These are phyloP conservation scores for Augochlora pura DNA, from an alignment of 1,140 invertebrate species.

Conservation along the genomic window DNA sequence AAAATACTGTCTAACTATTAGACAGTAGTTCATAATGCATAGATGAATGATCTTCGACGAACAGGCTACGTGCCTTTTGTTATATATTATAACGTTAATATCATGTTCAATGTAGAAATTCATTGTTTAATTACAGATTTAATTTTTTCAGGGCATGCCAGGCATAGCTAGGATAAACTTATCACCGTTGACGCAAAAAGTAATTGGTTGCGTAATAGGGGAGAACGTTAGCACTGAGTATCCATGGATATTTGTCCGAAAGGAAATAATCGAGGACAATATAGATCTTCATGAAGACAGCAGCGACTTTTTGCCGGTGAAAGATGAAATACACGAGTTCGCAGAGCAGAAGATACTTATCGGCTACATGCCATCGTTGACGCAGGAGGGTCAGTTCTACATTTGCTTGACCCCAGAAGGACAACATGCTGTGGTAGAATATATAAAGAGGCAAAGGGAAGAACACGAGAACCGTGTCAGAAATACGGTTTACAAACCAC, in stretches of 20 bases:
- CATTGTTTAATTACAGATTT: too few relatives aligned
- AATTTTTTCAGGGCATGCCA: conserved; percentile 54
- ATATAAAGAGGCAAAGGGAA: conserved; percentile 82
- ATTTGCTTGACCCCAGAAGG: conserved; percentile 83
- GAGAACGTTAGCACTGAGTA: conserved; percentile 85
- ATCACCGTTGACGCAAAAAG: conserved; percentile 77
- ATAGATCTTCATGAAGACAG: conserved; percentile 78
- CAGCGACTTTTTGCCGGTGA: conserved; percentile 82
- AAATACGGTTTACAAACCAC: conserved; percentile 83
- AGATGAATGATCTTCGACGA: too few relatives aligned
- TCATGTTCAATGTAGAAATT: too few relatives aligned
- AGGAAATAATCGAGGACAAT: conserved; percentile 83
- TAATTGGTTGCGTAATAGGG: conserved; percentile 79
- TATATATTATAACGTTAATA: too few relatives aligned
- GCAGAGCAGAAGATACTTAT: conserved; percentile 83
- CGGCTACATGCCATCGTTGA: conserved; percentile 84
- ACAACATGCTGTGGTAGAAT: conserved; percentile 75
- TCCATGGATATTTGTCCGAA: conserved; percentile 86
- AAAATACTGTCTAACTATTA: too few relatives aligned
- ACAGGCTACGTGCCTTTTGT: too few relatives aligned
- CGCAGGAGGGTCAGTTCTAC: conserved; percentile 85
- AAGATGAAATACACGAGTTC: conserved; percentile 79
- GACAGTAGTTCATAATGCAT: too few relatives aligned
- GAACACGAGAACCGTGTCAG: conserved; percentile 84
- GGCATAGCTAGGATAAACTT: conserved; percentile 73